Evolutionary conservation across 2,888 invertebrate genomes (phyloP).

Genomic region (Ceramica pisi): DNA sequence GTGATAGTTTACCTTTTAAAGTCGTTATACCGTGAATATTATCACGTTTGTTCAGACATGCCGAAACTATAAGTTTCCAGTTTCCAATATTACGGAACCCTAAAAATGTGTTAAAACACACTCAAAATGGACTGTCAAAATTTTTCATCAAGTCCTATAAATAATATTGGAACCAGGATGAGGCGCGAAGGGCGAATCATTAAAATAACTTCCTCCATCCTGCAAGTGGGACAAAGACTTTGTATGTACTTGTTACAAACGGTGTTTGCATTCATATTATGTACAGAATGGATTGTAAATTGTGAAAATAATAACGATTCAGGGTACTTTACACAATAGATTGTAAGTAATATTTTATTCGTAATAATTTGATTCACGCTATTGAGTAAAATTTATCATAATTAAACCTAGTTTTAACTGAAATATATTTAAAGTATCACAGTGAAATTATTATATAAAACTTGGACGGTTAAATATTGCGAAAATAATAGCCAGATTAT

Average conservation of each 20-base stretch:
- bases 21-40: too few relatives aligned
- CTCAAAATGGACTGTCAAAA: slow-evolving; percentile 57
- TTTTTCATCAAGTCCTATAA: slow-evolving; percentile 69
- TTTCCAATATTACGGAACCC: too few relatives aligned
- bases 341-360: slow-evolving; percentile 17
- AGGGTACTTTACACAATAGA: slow-evolving; percentile 48
- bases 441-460: neutral
- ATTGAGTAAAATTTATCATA: neutral
- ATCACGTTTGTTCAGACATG: too few relatives aligned
- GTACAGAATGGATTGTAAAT: slow-evolving; percentile 68
- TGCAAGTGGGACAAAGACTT: slow-evolving; percentile 81
- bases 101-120: slow-evolving; percentile 26
- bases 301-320: slow-evolving; percentile 64
- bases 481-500: neutral
- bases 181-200: slow-evolving; percentile 77
- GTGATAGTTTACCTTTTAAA: too few relatives aligned
- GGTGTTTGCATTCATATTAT: slow-evolving; percentile 71
- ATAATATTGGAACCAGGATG: slow-evolving; percentile 74
- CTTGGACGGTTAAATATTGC: neutral
- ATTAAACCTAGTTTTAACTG: neutral
- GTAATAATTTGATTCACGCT: slow-evolving; percentile 6
- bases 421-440: neutral
- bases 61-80: too few relatives aligned
- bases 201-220: slow-evolving; percentile 78
- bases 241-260: slow-evolving; percentile 68